A percentile compares a stretch with the other conserved stretches of the same genome.
phyloP scores from a whole-genome alignment of 1,140 invertebrate species.

The Tribolium madens region DNA sequence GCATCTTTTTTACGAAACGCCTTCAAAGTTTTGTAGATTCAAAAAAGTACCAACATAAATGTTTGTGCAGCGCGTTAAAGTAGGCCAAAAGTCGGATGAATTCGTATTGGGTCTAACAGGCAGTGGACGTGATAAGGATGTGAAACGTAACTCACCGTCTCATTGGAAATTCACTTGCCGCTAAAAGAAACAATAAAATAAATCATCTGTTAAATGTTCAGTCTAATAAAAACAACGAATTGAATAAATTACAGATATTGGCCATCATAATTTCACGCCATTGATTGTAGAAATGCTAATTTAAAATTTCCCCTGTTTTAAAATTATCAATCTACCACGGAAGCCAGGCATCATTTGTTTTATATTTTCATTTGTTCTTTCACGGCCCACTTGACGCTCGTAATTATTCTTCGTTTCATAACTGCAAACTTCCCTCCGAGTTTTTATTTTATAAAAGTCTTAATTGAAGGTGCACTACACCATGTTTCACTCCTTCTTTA shows the following conservation, averaged over 20 bases:
- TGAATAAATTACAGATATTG: conserved; percentile 63
- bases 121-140: conserved; percentile 21
- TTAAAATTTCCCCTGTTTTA: conserved; percentile 53
- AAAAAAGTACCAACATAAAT: background rate
- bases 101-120: conserved; percentile 14
- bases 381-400: conserved; percentile 60
- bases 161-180: conserved; percentile 22
- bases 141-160: background rate
- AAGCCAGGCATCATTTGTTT: conserved; percentile 62
- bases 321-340: conserved; percentile 63
- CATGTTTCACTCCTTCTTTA: conserved; percentile 55
- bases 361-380: conserved; percentile 64
- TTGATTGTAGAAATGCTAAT: conserved; percentile 58
- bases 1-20: too few relatives aligned
- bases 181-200: conserved; percentile 55
- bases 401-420: conserved; percentile 63
- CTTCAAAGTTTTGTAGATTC: too few relatives aligned
- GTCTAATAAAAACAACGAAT: conserved; percentile 60
- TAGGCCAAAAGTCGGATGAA: conserved; percentile 15
- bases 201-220: conserved; percentile 57
- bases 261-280: conserved; percentile 60
- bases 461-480: conserved; percentile 55
- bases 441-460: conserved; percentile 57
- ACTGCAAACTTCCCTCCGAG: conserved; percentile 48
- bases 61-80: conserved; percentile 25